These are phyloP conservation scores for Typhlichthys subterraneus DNA, from an alignment of 2,797 vertebrate species.

Conservation along the genomic window DNA sequence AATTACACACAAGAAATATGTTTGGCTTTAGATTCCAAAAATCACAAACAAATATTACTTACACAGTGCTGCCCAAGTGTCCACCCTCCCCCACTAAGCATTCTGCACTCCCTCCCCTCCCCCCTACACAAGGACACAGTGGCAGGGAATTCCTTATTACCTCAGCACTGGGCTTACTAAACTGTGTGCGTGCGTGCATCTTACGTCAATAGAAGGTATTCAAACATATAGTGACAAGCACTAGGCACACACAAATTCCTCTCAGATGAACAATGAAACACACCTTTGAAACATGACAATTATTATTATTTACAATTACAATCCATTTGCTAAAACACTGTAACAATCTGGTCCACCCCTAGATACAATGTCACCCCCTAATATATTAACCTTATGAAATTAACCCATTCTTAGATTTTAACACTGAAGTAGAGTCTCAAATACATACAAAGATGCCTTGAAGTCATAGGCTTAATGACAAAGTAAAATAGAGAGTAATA, in stretches of 20 bases:
- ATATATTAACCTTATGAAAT: too few relatives aligned
- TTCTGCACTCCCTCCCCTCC: conserved; percentile 32
- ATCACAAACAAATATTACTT: too few relatives aligned
- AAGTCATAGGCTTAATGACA: conserved; percentile 3
- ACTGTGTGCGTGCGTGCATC: conserved; percentile 21
- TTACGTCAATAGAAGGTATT: too few relatives aligned
- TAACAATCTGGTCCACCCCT: too few relatives aligned
- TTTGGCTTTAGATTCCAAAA: too few relatives aligned
- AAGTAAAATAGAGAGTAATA: conserved; percentile 1
- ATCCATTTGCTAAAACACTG: conserved; percentile 1
- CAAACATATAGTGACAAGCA: conserved; percentile 17
- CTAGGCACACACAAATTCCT: conserved; percentile 5
- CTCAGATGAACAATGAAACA: neutral
- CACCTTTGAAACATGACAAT: conserved; percentile 10
- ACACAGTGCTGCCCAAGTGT: conserved; percentile 44
- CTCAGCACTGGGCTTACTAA: conserved; percentile 69
- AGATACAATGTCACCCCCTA: too few relatives aligned
- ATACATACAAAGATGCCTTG: conserved; percentile 33
- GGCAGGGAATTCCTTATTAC: conserved; percentile 84
- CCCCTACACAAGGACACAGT: conserved; percentile 61
- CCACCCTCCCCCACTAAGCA: conserved; percentile 53
- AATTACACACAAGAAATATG: too few relatives aligned
- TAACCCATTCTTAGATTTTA: conserved; percentile 7
- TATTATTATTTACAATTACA: conserved; percentile 15
- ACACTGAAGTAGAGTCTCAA: conserved; percentile 7